Conservation (phyloP, 2,888 invertebrate genomes). For the Thelaira solivaga region DNA sequence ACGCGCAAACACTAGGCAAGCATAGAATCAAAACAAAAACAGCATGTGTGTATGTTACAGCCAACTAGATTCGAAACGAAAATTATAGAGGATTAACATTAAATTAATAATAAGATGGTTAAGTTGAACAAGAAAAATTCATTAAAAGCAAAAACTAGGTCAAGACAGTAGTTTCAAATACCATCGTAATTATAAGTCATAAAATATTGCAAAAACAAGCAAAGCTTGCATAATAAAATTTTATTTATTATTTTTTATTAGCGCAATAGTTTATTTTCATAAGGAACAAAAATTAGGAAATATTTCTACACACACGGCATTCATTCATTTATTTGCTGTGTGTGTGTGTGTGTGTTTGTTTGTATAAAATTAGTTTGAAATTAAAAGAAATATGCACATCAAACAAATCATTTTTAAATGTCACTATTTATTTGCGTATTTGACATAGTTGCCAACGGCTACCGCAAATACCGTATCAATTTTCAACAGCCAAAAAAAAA, state of each 20-base stretch:
- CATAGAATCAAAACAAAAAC: neutral
- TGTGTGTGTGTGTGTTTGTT: neutral
- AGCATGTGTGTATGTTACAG: neutral
- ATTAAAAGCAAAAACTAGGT: slow-evolving; percentile 45
- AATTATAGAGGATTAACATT: slow-evolving; percentile 61
- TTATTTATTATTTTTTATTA: neutral
- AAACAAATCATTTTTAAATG: slow-evolving; percentile 50
- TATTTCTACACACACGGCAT: neutral
- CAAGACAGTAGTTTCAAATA: slow-evolving; percentile 54
- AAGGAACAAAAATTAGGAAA: neutral
- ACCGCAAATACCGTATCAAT: slow-evolving; percentile 35
- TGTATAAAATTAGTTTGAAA: neutral
- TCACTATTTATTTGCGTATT: slow-evolving; percentile 57
- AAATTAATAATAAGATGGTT: slow-evolving; percentile 56
- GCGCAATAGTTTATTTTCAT: slow-evolving; percentile 9
- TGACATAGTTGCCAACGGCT: slow-evolving; percentile 60
- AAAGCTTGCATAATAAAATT: slow-evolving; percentile 17
- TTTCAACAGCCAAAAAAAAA: neutral
- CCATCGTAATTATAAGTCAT: slow-evolving; percentile 17
- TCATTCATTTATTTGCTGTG: too few relatives aligned
- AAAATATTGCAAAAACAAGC: too few relatives aligned
- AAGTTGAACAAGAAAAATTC: slow-evolving; percentile 44
- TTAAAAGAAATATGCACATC: slow-evolving; percentile 10
- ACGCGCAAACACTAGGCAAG: neutral
- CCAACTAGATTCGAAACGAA: slow-evolving; percentile 52